A percentile compares a stretch with the other conserved stretches of the same genome.
phyloP scores from a whole-genome alignment of 2,888 invertebrate genomes.

The Pinctada fucata region DNA sequence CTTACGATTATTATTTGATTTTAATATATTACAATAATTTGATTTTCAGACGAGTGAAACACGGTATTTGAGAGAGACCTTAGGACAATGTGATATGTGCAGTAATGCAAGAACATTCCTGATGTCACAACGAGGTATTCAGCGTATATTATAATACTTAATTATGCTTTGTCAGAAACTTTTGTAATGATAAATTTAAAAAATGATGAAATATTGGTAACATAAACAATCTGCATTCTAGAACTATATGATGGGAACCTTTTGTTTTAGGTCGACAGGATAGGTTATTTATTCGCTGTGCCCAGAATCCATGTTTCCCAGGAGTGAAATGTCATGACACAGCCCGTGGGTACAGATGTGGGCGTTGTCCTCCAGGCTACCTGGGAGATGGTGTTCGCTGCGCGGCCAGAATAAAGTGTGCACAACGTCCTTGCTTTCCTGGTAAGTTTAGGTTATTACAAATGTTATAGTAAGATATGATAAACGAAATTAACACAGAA shows the following conservation, averaged over 20 bases:
- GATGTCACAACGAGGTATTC: background rate
- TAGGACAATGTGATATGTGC: constrained; percentile 67
- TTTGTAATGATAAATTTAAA: no score
- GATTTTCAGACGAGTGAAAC: constrained; percentile 47
- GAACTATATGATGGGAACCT: no score
- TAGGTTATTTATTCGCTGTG: constrained; percentile 24
- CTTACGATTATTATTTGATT: no score
- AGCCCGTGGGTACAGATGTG: constrained; percentile 76
- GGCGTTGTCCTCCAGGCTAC: constrained; percentile 86
- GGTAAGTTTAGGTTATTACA: constrained; percentile 48
- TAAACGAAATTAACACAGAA: background rate
- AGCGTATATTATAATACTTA: no score
- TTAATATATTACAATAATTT: no score
- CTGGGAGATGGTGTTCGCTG: constrained; percentile 87
- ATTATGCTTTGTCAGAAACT: no score
- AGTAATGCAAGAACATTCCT: constrained; percentile 26
- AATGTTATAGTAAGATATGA: background rate
- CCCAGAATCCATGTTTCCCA: constrained; percentile 84
- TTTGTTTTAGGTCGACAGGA: background rate
- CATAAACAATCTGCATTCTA: no score
- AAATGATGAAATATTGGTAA: no score
- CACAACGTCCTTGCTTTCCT: constrained; percentile 69
- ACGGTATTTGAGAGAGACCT: constrained; percentile 51
- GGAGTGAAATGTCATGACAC: constrained; percentile 76
- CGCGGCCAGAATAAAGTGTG: constrained; percentile 61